A percentile compares a stretch with the other conserved stretches of the same genome.
These are phyloP conservation scores for Saccopteryx leptura DNA, from an alignment of 2,113 vertebrate genomes.

Conservation along the genomic window DNA sequence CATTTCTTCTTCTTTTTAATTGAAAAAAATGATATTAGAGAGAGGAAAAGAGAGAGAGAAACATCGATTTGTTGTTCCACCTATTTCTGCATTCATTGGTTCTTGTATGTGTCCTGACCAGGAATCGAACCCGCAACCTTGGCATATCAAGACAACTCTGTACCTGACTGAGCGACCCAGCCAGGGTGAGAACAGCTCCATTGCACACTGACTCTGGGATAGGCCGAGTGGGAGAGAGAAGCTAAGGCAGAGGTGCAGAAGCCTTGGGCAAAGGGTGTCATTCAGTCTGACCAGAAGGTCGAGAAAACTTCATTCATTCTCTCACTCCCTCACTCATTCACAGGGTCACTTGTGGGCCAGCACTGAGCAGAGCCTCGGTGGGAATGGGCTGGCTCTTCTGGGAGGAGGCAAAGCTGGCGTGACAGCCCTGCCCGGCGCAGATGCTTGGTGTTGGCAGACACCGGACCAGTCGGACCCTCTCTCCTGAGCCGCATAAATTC, in stretches of 20 bases:
- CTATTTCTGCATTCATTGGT: too few species aligned
- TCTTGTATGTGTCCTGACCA: too few species aligned
- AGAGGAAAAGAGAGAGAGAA: too few species aligned
- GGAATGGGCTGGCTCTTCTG: neutral
- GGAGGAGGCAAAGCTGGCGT: neutral
- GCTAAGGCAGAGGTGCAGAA: neutral
- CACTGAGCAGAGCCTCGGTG: neutral
- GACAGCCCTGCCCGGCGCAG: neutral
- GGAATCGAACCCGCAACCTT: too few species aligned
- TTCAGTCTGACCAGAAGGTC: neutral
- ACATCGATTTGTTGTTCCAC: too few species aligned
- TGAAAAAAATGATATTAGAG: too few species aligned
- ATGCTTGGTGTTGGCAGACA: neutral
- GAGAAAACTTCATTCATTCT: neutral
- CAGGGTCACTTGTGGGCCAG: neutral
- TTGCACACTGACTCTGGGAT: neutral
- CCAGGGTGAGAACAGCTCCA: too few species aligned
- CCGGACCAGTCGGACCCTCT: neutral
- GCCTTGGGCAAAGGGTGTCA: neutral
- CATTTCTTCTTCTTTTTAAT: too few species aligned
- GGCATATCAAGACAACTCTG: too few species aligned
- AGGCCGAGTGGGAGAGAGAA: neutral
- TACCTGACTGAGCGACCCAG: too few species aligned
- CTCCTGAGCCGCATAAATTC: neutral
- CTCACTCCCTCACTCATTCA: neutral